Evolutionary conservation across 2,797 vertebrate species (phyloP), one percentile per base, ranked within the genome.

Genomic region (Presbytis comata): DNA sequence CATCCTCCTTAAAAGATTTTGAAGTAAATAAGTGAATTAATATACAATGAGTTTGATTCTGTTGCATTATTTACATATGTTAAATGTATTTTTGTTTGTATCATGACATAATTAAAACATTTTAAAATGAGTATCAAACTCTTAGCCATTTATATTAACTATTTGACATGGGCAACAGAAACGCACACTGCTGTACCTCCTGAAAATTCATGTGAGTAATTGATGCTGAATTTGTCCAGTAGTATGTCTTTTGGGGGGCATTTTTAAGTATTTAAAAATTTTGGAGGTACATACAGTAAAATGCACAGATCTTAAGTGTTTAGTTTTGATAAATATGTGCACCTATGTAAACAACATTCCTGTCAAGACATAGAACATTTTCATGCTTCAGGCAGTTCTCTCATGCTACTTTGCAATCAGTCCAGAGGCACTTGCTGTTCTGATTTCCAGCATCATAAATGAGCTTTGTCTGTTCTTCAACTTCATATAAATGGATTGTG

Each of bases 61-160:
- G 39, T 96, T 85, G 57, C 67, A 80, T 84, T 80, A 48, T 39
- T 50, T 44, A 55, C 3, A 8, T 30, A 72, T 93, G 28, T 87
- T 87, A 86, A 83, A 79, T 88, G 26, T 80, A 46, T 88, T n/a
- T 78, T 64, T 91, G 8, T 83, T 14, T 79, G 21, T 88, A 11
- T 91, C 10, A 81, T 72, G 33, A 83, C 5, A 57, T 36, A 89
- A 81, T 81, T 89, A 95, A 93, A 87, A 86, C n/a, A 72, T 55
- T 92, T 93, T 11, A 83, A 92, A 82, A 48, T 50, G 33, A 91
- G n/a, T 74, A 80, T 88, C 93, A 72, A 82, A 36, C 48, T 88
- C 53, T 44, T 59, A 82, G 22, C 50, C 46, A 59, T 89, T 89
- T 93, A 48, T 53, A 79, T 87, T 93, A 87, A 78, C 57, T 64